Percentiles rank a stretch among this genome's conserved stretches.
Evolutionary conservation across 2,888 invertebrate genomes (phyloP).

Genomic region (Drosophila dives): DNA sequence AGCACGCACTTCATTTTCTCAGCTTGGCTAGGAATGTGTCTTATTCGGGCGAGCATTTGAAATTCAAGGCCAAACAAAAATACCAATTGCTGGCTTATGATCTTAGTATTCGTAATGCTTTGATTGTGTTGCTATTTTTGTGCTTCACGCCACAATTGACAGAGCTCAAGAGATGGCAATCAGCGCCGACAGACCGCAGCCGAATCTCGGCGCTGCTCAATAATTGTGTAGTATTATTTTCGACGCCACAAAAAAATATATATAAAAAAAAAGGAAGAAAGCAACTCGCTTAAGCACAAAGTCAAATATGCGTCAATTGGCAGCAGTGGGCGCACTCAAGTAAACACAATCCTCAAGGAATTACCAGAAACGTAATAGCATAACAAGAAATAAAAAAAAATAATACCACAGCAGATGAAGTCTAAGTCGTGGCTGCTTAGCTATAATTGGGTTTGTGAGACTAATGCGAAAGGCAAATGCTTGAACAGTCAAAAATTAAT

Average conservation of each 20-base stretch:
- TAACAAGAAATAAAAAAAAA: conserved; percentile 30
- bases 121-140: conserved; percentile 23
- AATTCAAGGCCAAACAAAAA: conserved; percentile 51
- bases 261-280: conserved; percentile 13
- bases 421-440: conserved; percentile 59
- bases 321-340: conserved; percentile 79
- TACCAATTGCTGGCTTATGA: conserved; percentile 59
- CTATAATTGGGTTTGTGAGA: conserved; percentile 63
- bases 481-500: conserved; percentile 35
- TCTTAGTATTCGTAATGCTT: conserved; percentile 66
- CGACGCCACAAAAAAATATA: conserved; percentile 10
- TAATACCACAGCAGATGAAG: conserved; percentile 6
- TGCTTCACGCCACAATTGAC: conserved; percentile 61
- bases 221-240: conserved; percentile 68
- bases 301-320: conserved; percentile 79
- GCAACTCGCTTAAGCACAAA: conserved; percentile 52
- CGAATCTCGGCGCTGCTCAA: conserved; percentile 66
- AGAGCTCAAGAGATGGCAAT: conserved; percentile 69
- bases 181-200: conserved; percentile 42
- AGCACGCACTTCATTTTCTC: conserved; percentile 38
- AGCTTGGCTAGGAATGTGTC: conserved; percentile 16
- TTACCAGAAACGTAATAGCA: conserved; percentile 71
- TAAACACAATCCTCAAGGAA: conserved; percentile 78
- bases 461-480: conserved; percentile 18
- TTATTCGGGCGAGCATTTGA: conserved; percentile 40